Evolutionary conservation across 2,113 vertebrate species (phyloP).

Genomic region (Phaethornis superciliosus): DNA sequence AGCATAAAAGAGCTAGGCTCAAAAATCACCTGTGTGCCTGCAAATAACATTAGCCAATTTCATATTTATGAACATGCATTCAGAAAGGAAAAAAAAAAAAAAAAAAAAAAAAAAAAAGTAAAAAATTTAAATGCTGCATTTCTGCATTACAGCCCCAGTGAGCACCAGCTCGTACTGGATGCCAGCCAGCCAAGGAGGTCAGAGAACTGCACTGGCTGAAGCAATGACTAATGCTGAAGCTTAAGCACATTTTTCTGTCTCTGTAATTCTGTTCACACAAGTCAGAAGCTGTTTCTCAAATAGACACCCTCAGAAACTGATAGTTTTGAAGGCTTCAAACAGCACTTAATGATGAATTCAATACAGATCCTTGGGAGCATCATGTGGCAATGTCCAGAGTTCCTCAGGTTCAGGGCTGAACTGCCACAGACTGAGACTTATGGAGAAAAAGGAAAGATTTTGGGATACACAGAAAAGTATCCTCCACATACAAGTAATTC

Average conservation of each 20-base stretch:
- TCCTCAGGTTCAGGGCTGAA: background rate
- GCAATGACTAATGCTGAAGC: background rate
- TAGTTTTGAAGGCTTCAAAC: background rate
- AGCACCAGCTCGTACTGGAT: background rate
- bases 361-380: background rate
- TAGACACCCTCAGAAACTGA: background rate
- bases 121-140: background rate
- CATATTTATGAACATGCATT: background rate
- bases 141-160: background rate
- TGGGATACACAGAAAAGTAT: background rate
- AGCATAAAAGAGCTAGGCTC: background rate
- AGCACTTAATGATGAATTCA: fast-evolving
- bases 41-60: background rate
- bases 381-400: fast-evolving
- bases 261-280: background rate
- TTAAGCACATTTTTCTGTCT: background rate
- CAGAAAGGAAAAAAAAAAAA: background rate
- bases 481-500: fast-evolving
- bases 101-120: background rate
- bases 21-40: background rate
- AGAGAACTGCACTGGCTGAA: background rate
- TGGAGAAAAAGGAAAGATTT: background rate
- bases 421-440: background rate
- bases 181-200: background rate
- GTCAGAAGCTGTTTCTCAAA: background rate